Percentiles rank a stretch among this genome's conserved stretches.
These are phyloP conservation scores for Cyanocitta stelleri DNA, from an alignment of 2,113 vertebrate species.

Conservation along the genomic window DNA sequence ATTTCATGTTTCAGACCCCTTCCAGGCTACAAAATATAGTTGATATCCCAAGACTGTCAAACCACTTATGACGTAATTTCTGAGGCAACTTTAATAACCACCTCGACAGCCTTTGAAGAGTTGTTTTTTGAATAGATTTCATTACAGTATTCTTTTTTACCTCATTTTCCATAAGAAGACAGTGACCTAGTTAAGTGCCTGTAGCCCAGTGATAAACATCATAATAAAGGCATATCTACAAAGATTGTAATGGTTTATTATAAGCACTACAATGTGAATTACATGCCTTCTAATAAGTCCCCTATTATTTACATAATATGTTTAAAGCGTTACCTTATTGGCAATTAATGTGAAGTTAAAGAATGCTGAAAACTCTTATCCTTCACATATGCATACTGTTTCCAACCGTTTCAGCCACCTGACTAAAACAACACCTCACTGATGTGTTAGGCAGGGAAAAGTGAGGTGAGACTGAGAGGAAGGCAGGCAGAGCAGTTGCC, in stretches of 20 bases:
- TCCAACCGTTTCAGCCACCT: background rate
- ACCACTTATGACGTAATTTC: background rate
- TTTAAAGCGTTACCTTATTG: background rate
- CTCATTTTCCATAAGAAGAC: background rate
- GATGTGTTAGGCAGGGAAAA: background rate
- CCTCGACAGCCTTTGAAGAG: background rate
- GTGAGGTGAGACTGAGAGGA: background rate
- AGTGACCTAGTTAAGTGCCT: background rate
- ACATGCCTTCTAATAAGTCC: background rate
- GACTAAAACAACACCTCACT: background rate
- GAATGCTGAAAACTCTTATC: background rate
- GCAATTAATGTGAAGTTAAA: background rate
- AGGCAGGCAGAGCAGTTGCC: rapidly evolving
- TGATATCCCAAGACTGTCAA: background rate
- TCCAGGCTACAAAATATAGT: background rate
- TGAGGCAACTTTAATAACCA: background rate
- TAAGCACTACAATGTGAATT: background rate
- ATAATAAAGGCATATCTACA: background rate
- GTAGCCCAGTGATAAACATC: background rate
- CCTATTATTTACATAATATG: background rate
- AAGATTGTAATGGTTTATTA: background rate
- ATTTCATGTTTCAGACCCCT: background rate
- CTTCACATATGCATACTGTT: background rate
- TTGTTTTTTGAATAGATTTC: background rate
- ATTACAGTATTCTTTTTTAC: background rate